These are phyloP conservation scores for Sisor rabdophorus DNA, from an alignment of 2,113 vertebrate genomes.

Conservation along the genomic window DNA sequence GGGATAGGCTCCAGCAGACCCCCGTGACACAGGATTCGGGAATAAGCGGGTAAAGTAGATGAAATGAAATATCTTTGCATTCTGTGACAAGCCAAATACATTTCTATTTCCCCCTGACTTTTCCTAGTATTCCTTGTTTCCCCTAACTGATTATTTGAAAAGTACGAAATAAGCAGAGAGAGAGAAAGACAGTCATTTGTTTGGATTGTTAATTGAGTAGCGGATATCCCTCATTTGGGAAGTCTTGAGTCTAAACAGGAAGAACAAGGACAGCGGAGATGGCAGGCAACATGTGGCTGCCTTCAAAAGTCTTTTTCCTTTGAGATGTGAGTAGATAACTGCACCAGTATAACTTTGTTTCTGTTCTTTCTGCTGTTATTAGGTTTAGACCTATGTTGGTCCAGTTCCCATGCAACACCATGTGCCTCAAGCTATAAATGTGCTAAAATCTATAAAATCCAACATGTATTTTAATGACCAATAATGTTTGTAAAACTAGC, in stretches of 20 bases:
- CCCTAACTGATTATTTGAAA: constrained; percentile 33
- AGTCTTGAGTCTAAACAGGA: constrained; percentile 55
- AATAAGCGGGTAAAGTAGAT: too few relatives aligned
- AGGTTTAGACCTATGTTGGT: constrained; percentile 49
- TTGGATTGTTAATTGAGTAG: constrained; percentile 43
- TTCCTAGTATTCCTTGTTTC: constrained; percentile 13
- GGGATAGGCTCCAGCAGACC: too few relatives aligned
- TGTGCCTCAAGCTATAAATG: constrained; percentile 5
- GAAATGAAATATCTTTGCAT: constrained; percentile 34
- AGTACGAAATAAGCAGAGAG: constrained; percentile 9
- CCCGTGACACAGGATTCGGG: too few relatives aligned
- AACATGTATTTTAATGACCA: neutral
- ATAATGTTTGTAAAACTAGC: neutral
- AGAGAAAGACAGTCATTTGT: constrained; percentile 32
- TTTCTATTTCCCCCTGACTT: neutral
- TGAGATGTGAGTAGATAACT: constrained; percentile 3
- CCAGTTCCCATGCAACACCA: constrained; percentile 16
- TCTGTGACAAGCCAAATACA: constrained; percentile 29
- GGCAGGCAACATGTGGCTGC: constrained; percentile 5
- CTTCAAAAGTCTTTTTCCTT: constrained; percentile 43
- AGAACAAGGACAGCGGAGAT: constrained; percentile 20
- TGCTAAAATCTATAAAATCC: neutral
- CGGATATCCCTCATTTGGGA: constrained; percentile 46
- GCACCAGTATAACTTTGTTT: neutral
- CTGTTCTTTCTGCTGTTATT: constrained; percentile 37